phyloP scores from a whole-genome alignment of 2,797 vertebrate species.

The Callimico goeldii region DNA sequence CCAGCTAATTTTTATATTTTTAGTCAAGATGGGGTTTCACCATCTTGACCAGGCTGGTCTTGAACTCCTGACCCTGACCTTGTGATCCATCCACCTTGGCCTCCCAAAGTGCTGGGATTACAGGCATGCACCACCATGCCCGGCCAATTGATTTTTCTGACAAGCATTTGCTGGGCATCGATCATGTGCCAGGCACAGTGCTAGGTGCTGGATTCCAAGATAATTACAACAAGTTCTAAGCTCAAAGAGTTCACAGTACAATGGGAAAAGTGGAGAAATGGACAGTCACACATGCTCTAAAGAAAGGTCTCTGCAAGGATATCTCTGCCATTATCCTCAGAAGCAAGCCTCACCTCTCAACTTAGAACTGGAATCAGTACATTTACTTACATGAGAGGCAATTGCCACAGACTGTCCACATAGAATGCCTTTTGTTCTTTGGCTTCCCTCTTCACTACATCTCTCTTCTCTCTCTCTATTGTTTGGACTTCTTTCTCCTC shows the following conservation, averaged over 20 bases:
- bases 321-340: not conserved
- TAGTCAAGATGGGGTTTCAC: too few species aligned
- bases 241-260: not conserved
- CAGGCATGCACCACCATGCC: too few species aligned
- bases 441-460: constrained; percentile 33
- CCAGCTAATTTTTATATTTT: too few species aligned
- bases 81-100: too few species aligned
- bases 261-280: not conserved
- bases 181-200: not conserved
- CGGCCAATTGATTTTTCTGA: not conserved
- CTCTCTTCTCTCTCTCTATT: not conserved
- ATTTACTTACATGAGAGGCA: not conserved
- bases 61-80: too few species aligned
- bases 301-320: not conserved
- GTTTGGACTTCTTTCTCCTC: not conserved
- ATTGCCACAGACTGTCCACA: not conserved
- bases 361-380: not conserved
- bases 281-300: not conserved
- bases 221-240: not conserved
- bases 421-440: not conserved
- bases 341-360: not conserved
- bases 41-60: too few species aligned
- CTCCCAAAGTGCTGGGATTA: too few species aligned
- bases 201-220: not conserved
- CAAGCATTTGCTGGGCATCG: not conserved